phyloP scores from a whole-genome alignment of 2,888 invertebrate species.

The Mechanitis mazaeus region DNA sequence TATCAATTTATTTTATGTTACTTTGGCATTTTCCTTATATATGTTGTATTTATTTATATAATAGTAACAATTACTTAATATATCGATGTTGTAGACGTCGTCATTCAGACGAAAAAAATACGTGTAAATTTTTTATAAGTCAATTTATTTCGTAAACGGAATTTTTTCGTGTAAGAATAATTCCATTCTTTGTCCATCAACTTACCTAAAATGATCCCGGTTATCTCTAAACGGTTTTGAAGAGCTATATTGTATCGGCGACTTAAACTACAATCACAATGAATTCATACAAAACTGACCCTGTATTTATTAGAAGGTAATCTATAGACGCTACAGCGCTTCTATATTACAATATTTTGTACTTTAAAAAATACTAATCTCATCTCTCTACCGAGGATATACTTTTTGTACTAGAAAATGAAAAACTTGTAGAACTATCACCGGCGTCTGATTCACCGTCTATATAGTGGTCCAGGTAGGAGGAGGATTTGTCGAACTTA shows the following conservation, averaged over 20 bases:
- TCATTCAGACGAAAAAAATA: background rate
- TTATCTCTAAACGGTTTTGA: slow-evolving; percentile 64
- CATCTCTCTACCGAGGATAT: slow-evolving; percentile 62
- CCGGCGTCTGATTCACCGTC: slow-evolving; percentile 52
- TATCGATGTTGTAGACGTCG: no score
- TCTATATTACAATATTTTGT: slow-evolving; percentile 71
- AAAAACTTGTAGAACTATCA: slow-evolving; percentile 34
- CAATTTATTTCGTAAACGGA: background rate
- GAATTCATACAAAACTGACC: slow-evolving; percentile 77
- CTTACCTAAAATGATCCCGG: slow-evolving; percentile 67
- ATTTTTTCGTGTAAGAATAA: background rate
- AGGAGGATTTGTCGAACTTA: slow-evolving; percentile 76
- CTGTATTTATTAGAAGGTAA: slow-evolving; percentile 73
- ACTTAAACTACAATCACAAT: slow-evolving; percentile 77
- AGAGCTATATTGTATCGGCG: slow-evolving; percentile 62
- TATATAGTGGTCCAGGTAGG: slow-evolving; percentile 76
- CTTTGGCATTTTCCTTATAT: background rate
- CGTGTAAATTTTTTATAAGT: no score
- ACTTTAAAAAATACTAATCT: slow-evolving; percentile 71
- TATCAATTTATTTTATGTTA: background rate
- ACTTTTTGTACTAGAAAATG: slow-evolving; percentile 67
- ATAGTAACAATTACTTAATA: no score
- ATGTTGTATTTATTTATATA: no score
- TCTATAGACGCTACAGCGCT: slow-evolving; percentile 68
- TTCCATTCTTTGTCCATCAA: slow-evolving; percentile 26